phyloP scores from a whole-genome alignment of 2,113 vertebrate species.

The Gymnobelideus leadbeateri region DNA sequence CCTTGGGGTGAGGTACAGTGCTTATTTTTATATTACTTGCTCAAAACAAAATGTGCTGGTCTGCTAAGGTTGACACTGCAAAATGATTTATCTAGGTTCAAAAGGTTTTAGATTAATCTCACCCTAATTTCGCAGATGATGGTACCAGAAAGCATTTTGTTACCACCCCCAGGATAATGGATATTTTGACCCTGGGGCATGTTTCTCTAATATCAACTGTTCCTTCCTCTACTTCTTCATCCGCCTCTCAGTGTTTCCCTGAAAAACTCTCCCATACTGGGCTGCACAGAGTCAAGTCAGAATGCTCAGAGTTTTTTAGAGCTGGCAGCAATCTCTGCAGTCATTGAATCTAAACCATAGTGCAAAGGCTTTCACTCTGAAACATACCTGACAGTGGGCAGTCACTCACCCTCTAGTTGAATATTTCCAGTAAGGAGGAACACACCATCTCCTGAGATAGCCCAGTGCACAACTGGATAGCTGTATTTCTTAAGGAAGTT shows the following conservation, averaged over 20 bases:
- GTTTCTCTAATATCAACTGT: slow-evolving; percentile 37
- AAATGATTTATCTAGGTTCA: slow-evolving; percentile 17
- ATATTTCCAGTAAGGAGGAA: neutral
- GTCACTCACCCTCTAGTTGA: neutral
- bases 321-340: neutral
- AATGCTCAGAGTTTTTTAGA: neutral
- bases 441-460: neutral
- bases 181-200: slow-evolving; percentile 54
- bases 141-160: slow-evolving; percentile 47
- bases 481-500: neutral
- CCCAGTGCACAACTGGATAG: neutral
- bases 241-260: slow-evolving; percentile 31
- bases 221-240: slow-evolving; percentile 25
- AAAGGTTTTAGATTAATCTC: slow-evolving; percentile 47
- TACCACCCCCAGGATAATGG: slow-evolving; percentile 55
- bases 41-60: slow-evolving; percentile 21
- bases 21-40: slow-evolving; percentile 38
- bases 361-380: neutral
- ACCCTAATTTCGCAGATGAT: slow-evolving; percentile 58
- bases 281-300: neutral
- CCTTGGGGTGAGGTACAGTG: neutral
- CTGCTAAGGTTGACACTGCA: neutral
- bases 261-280: slow-evolving; percentile 13
- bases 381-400: neutral
- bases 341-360: neutral